Base-by-base conservation (phyloP, 2,888 invertebrate genomes). In the Sminthurinus aureus region DNA sequence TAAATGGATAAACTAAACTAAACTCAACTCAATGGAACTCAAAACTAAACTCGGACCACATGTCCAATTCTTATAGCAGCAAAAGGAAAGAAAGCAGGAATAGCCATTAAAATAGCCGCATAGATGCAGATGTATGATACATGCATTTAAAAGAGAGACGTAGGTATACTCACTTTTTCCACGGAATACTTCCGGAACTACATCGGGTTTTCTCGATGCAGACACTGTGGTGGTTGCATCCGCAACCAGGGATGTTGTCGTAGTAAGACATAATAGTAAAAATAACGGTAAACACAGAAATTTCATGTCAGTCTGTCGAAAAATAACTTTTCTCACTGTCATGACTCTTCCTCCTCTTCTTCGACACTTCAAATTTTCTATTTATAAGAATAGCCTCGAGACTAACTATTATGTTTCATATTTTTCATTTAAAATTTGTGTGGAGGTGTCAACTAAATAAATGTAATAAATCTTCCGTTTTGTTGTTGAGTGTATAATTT, bases 151-250 rank as follows among this genome's bases (percentile, higher is more conserved):
- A 51, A 51, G 79, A 66, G 69, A 80, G 69, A 76, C 13, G 22
- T 22, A 73, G 51, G 20, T 71, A 38, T 76, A 76, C 84, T 86
- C 84, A 86, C 85, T 86, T 86, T 86, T 86, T 83, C 85, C 85
- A 77, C 85, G 84, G 81, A 85, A 82, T 18, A 82, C 82, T 85
- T 86, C 85, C 79, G 84, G 84, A 52, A 80, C 83, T 15, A 58
- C 66, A 79, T 71, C 52, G 15, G 83, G 66, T 38, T 20, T 22
- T 64, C 26, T 24, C n/a, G 20, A 26, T 24, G 58, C 18, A 8
- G 67, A 11, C 13, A n/a, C 22, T n/a, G 15, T 58, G 9, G 81
- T 74, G 9, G 83, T 73, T 12, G 83, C 79, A 22, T 74, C 66
- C 73, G 74, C 83, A 66, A 79, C 73, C 50, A 79, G 73, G 24